Conservation (phyloP, 2,888 invertebrate genomes). For the Merodon equestris region DNA sequence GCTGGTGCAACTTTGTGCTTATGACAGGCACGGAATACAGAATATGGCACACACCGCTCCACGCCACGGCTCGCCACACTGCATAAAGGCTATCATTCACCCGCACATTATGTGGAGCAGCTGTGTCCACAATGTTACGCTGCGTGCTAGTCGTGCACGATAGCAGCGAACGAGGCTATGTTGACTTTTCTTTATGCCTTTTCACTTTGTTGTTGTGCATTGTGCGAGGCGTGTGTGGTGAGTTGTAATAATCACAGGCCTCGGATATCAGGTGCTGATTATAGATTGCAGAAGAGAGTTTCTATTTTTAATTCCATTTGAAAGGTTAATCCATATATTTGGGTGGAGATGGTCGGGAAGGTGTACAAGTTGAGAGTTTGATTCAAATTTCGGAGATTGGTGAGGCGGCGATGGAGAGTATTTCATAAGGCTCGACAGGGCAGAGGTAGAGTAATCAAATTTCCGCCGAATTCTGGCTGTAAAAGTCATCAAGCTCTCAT, state of each 20-base stretch:
- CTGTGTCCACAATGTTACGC: constrained; percentile 52
- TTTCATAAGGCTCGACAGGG: no score
- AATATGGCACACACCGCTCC: constrained; percentile 18
- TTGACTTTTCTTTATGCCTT: constrained; percentile 40
- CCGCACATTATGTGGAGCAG: constrained; percentile 36
- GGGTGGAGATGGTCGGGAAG: constrained; percentile 24
- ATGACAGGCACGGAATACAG: constrained; percentile 47
- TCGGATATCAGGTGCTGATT: constrained; percentile 27
- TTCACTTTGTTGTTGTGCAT: constrained; percentile 20
- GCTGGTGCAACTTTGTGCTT: constrained; percentile 56
- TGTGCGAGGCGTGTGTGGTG: constrained; percentile 25
- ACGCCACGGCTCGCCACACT: neutral
- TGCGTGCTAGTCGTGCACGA: neutral
- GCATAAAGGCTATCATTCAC: constrained; percentile 49
- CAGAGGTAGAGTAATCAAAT: no score
- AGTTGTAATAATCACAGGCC: constrained; percentile 36
- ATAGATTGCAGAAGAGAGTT: constrained; percentile 36
- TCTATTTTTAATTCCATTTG: constrained; percentile 1
- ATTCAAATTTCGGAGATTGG: no score
- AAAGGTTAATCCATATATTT: constrained; percentile 9
- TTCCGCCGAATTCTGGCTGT: no score
- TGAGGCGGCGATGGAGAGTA: no score
- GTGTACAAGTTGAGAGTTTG: constrained; percentile 2
- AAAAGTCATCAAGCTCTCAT: no score
- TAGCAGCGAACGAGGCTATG: constrained; percentile 56